Percentiles rank a stretch among this genome's conserved stretches.
phyloP scores from a whole-genome alignment of 2,113 vertebrate genomes.

The Aspiorhynchus laticeps region DNA sequence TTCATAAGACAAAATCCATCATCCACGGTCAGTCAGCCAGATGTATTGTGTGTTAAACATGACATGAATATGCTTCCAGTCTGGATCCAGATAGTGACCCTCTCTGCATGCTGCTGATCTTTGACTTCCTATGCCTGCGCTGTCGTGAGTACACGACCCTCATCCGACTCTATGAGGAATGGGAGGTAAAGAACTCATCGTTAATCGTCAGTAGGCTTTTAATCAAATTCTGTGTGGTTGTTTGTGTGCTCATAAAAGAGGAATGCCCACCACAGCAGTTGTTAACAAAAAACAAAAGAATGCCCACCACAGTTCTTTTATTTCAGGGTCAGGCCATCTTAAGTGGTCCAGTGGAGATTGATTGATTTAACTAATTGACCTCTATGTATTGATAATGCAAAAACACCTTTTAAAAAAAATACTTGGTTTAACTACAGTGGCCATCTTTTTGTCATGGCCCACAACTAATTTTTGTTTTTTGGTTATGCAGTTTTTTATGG shows the following conservation, averaged over 20 bases:
- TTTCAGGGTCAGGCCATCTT: too few relatives aligned
- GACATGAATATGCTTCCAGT: constrained; percentile 66
- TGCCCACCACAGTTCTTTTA: too few relatives aligned
- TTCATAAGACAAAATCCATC: not conserved
- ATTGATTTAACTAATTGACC: too few relatives aligned
- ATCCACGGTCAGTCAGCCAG: not conserved
- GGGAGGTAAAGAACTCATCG: constrained; percentile 83
- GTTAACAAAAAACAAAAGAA: too few relatives aligned
- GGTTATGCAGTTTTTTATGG: too few relatives aligned
- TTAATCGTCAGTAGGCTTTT: not conserved
- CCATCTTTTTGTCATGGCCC: too few relatives aligned
- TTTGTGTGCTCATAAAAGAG: not conserved
- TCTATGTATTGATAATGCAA: too few relatives aligned
- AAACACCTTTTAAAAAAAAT: too few relatives aligned
- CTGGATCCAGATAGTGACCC: constrained; percentile 93
- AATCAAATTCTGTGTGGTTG: not conserved
- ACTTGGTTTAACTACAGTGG: too few relatives aligned
- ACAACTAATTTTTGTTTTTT: too few relatives aligned
- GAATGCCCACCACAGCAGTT: too few relatives aligned
- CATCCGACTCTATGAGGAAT: constrained; percentile 87
- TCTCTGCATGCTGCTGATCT: constrained; percentile 88
- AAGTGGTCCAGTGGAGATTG: too few relatives aligned
- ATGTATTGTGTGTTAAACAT: not conserved
- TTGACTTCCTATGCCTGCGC: constrained; percentile 89
- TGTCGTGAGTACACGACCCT: constrained; percentile 85